Base-by-base conservation (phyloP, 2,113 vertebrate genomes). In the Clarias batrachus region DNA sequence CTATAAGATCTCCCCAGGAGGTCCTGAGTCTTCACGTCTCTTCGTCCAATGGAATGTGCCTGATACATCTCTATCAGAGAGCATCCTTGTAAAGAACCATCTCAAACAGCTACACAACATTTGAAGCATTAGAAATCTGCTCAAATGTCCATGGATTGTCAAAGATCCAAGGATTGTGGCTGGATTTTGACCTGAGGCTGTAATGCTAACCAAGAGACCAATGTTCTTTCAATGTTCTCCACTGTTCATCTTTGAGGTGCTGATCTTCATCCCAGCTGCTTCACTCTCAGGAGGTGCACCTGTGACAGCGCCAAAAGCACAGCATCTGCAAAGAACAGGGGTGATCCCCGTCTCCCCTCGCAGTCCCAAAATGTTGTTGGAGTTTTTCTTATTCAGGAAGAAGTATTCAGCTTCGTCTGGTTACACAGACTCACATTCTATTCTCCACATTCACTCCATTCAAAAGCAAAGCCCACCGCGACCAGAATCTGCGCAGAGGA, bases 401-500 rank as follows among this genome's bases (percentile, higher is more conserved):
- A 59, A 7, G 11, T 25, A 37, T 81, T 81, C 25, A 62, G 6
- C 30, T 81, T 41, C n/a, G 13, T 27, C 8, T 62, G 13, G 62
- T 14, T 84, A 52, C 23, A 81, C 27, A 17, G 33, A 85, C 84
- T 74, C n/a, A 90, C 87, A 92, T 91, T 92, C 91, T 91, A 57
- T 8, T 86, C 90, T 91, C 89, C 89, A 68, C 88, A 89, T 92
- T 90, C 78, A 86, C 37, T 37, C 76, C 84, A 89, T 91, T 90
- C 90, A 91, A 80, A 60, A 7, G 27, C 57, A 91, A 89, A 89
- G 90, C 93, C 93, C 88, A 63, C 78, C 88, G 92, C 92, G 92
- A 90, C 90, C 92, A 92, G 92, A 93, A 94, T 93, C 93, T 94
- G 93, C 93, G 94, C 89, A 87, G 89, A 93, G 90, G 90, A 94